Conservation (phyloP, 2,888 invertebrate species). For the Scaptomyza caliginosa region DNA sequence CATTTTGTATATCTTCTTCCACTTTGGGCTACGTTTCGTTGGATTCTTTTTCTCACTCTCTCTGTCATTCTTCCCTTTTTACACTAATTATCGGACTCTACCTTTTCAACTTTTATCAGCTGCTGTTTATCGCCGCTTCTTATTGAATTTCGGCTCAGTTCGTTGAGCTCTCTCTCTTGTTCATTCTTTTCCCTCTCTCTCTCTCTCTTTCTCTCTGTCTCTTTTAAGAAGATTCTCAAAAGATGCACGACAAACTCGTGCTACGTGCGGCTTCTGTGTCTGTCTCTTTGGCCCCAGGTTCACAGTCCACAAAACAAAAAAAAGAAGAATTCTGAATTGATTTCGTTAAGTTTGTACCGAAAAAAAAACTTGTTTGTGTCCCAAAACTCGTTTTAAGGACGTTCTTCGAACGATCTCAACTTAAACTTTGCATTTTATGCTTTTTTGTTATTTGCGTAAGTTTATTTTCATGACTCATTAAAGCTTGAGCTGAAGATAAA, state of each 20-base stretch:
- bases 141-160: slow-evolving; percentile 67
- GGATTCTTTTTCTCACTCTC: slow-evolving; percentile 1
- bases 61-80: slow-evolving; percentile 21
- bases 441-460: slow-evolving; percentile 41
- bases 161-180: slow-evolving; percentile 41
- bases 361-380: slow-evolving; percentile 60
- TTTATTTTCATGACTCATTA: slow-evolving; percentile 68
- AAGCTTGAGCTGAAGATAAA: slow-evolving; percentile 2
- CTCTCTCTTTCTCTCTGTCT: slow-evolving; percentile 1
- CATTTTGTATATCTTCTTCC: slow-evolving; percentile 38
- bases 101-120: slow-evolving; percentile 72
- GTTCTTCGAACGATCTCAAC: slow-evolving; percentile 42
- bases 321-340: slow-evolving; percentile 69
- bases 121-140: slow-evolving; percentile 72
- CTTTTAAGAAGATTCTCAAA: slow-evolving; percentile 21
- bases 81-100: slow-evolving; percentile 67
- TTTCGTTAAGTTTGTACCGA: slow-evolving; percentile 64
- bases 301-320: slow-evolving; percentile 19
- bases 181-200: neutral
- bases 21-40: slow-evolving; percentile 14
- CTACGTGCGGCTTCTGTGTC: slow-evolving; percentile 49
- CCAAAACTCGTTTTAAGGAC: slow-evolving; percentile 71
- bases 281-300: slow-evolving; percentile 25
- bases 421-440: slow-evolving; percentile 38
- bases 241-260: slow-evolving; percentile 61